Conservation (phyloP, 2,888 invertebrate species). For the Xanthostigma xanthostigma region DNA sequence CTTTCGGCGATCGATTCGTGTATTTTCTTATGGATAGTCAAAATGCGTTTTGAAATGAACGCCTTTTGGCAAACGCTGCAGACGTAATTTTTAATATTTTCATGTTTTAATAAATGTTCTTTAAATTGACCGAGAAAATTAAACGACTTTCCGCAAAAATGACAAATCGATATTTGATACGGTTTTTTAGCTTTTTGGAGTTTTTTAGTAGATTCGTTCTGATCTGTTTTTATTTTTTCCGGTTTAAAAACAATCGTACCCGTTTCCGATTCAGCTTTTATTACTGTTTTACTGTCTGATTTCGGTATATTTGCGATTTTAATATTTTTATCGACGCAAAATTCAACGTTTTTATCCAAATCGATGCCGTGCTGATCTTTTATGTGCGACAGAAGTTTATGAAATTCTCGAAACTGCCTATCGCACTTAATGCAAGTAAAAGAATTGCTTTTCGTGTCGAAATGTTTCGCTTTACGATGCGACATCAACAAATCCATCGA, state of each 20-base stretch:
- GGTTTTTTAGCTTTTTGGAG: not conserved
- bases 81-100: constrained; percentile 1
- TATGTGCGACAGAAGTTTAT: not conserved
- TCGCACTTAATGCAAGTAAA: not conserved
- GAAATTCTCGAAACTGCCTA: not conserved
- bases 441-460: not conserved
- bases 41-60: constrained; percentile 2
- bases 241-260: too few species aligned
- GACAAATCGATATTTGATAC: not conserved
- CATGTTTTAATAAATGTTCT: constrained; percentile 1
- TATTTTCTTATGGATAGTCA: constrained; percentile 3
- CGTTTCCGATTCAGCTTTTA: too few species aligned
- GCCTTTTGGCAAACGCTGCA: constrained; percentile 1
- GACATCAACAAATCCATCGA: not conserved
- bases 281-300: too few species aligned
- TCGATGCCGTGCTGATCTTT: not conserved
- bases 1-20: constrained; percentile 1
- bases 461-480: not conserved
- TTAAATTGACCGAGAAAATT: constrained; percentile 1
- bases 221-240: too few species aligned
- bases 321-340: not conserved
- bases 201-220: too few species aligned
- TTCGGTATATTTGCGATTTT: too few species aligned
- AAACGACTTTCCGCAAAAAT: not conserved
- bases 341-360: not conserved